These are phyloP conservation scores for Coremacera marginata DNA, from an alignment of 2,888 invertebrate species.

Conservation along the genomic window DNA sequence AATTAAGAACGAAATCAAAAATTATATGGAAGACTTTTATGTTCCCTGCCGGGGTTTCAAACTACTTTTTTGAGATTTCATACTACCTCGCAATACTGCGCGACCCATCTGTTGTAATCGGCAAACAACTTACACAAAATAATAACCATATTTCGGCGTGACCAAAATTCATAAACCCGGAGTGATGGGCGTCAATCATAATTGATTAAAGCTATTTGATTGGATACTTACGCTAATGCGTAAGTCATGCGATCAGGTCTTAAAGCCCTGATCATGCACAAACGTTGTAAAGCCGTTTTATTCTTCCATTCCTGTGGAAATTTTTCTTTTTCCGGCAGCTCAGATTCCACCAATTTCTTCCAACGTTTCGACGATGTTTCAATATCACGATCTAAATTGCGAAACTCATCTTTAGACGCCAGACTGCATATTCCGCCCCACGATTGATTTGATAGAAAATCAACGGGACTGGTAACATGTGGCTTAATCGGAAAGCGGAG, in stretches of 20 bases:
- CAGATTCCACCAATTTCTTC: constrained; percentile 96
- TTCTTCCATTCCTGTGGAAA: constrained; percentile 99
- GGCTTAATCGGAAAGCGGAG: constrained; percentile 92
- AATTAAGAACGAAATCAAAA: not conserved
- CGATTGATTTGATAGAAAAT: constrained; percentile 90
- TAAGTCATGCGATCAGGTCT: constrained; percentile 97
- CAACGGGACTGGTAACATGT: constrained; percentile 93
- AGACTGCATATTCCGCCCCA: constrained; percentile 97
- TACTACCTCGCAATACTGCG: too few relatives aligned
- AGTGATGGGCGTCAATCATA: too few relatives aligned
- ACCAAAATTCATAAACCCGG: too few relatives aligned
- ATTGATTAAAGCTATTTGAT: not conserved
- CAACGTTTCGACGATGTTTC: constrained; percentile 96
- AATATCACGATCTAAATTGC: constrained; percentile 93
- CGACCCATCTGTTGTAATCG: too few relatives aligned
- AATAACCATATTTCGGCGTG: too few relatives aligned
- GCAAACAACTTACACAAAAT: too few relatives aligned
- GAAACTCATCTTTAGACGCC: constrained; percentile 90
- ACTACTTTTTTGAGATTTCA: too few relatives aligned
- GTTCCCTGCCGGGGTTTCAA: too few relatives aligned
- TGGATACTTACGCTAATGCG: constrained; percentile 82
- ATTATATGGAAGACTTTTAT: not conserved
- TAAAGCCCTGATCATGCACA: constrained; percentile 96
- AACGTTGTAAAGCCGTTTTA: constrained; percentile 89
- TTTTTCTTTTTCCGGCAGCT: constrained; percentile 95